Base-by-base conservation (phyloP, 2,797 vertebrate species). In the Falco naumanni region DNA sequence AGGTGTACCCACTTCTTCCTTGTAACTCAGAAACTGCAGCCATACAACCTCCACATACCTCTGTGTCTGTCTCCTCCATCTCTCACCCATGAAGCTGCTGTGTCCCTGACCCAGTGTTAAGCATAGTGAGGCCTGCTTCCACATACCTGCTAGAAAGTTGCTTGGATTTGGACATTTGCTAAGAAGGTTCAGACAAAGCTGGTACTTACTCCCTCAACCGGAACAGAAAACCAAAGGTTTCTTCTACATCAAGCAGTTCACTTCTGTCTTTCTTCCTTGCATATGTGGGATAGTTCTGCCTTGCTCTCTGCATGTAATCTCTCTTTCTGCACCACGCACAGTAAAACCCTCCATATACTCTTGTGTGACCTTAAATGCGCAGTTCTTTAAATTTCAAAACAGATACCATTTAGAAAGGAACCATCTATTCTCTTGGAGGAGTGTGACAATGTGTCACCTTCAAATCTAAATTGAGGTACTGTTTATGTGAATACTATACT, bases 311-410 rank as follows among this genome's bases (percentile, higher is more conserved):
- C 28, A 69, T 3, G 1, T 61, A 50, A 80, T 37, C 28, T 87
- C 29, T 34, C 25, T 25, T 59, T 41, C 43, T 79, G n/a, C 43
- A 92, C 6, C 17, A 50, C 0, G 0, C 17, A n/a, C 12, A 6
- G 25, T 59, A 59, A 86, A 87, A 65, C 57, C 47, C 41, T 79
- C 54, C 31, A 15, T 4, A 45, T 5, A 47, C 16, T 59, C 33
- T 41, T 72, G 3, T 1, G 3, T 39, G 20, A 47, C 34, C 14
- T 77, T 86, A 69, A 53, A 72, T 11, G 6, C 41, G 20, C 29
- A 53, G 39, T 54, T 69, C 9, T 65, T 80, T 41, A 47, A 7
- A 72, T 72, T 89, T 85, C 48, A 82, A 48, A 72, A 29, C 19
- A 68, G 37, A 8, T 31, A 26, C 15, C 12, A 19, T 31, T 82